phyloP scores from a whole-genome alignment of 2,113 vertebrate species.

The human region DNA sequence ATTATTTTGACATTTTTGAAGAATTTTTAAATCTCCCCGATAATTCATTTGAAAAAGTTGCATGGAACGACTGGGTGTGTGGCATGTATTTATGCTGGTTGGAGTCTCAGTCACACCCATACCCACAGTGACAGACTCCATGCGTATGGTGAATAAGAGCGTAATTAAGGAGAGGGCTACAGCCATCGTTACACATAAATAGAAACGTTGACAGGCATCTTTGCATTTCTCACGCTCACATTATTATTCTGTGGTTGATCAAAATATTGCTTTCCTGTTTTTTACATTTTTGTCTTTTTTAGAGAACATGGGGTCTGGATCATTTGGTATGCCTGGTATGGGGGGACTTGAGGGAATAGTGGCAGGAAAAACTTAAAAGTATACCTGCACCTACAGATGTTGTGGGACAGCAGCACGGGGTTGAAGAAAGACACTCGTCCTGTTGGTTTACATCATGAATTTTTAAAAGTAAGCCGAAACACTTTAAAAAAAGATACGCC shows the following conservation, averaged over 20 bases:
- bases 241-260: slow-evolving; percentile 74
- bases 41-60: slow-evolving; percentile 75
- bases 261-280: slow-evolving; percentile 60
- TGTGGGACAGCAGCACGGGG: slow-evolving; percentile 22
- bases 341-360: background rate
- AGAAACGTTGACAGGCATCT: slow-evolving; percentile 41
- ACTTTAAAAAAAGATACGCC: background rate
- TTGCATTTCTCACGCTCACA: slow-evolving; percentile 41
- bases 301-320: slow-evolving; percentile 44
- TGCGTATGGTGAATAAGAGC: slow-evolving; percentile 33
- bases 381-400: background rate
- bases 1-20: slow-evolving; percentile 80
- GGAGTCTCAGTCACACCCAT: background rate
- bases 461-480: background rate
- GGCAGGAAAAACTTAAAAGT: background rate
- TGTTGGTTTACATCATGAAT: background rate
- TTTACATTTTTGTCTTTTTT: slow-evolving; percentile 64
- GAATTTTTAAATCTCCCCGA: slow-evolving; percentile 73
- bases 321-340: slow-evolving; percentile 1
- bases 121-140: slow-evolving; percentile 20
- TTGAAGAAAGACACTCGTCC: background rate
- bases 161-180: slow-evolving; percentile 56
- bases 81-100: slow-evolving; percentile 42
- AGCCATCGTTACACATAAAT: slow-evolving; percentile 50
- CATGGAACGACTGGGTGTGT: slow-evolving; percentile 15